Conservation (phyloP, 2,888 invertebrate species). For the Chymomyza fuscimana region DNA sequence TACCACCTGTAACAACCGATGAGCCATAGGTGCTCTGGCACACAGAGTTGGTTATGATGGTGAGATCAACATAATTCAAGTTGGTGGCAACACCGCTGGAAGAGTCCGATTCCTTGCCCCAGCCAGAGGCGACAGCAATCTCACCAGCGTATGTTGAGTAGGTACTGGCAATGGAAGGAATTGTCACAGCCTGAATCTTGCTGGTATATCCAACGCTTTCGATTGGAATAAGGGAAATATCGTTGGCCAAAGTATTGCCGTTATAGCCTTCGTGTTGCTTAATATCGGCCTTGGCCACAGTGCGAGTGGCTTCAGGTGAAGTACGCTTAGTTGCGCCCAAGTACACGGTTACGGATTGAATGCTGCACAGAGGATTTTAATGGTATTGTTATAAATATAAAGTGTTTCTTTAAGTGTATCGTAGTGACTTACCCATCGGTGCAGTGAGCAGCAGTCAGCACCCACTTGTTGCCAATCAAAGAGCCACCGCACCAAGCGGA, state of each 20-base stretch:
- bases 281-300: conserved; percentile 47
- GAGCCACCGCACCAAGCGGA: conserved; percentile 37
- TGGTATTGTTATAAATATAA: background rate
- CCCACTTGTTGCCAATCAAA: conserved; percentile 26
- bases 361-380: conserved; percentile 39
- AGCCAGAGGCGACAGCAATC: conserved; percentile 78
- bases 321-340: conserved; percentile 60
- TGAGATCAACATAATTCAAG: conserved; percentile 73
- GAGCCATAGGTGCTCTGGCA: conserved; percentile 60
- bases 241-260: conserved; percentile 39
- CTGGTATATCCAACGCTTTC: conserved; percentile 43
- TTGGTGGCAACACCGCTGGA: conserved; percentile 34
- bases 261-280: conserved; percentile 41
- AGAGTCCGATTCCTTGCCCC: conserved; percentile 77
- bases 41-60: conserved; percentile 72
- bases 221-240: conserved; percentile 68
- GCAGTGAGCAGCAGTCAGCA: conserved; percentile 49
- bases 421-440: conserved; percentile 33
- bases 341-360: conserved; percentile 53
- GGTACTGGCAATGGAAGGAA: conserved; percentile 46
- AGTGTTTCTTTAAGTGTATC: no score
- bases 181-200: conserved; percentile 39
- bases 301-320: conserved; percentile 43
- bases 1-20: conserved; percentile 33
- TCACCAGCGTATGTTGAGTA: conserved; percentile 63